phyloP scores from a whole-genome alignment of 2,888 invertebrate species.

The Microplitis manilae region DNA sequence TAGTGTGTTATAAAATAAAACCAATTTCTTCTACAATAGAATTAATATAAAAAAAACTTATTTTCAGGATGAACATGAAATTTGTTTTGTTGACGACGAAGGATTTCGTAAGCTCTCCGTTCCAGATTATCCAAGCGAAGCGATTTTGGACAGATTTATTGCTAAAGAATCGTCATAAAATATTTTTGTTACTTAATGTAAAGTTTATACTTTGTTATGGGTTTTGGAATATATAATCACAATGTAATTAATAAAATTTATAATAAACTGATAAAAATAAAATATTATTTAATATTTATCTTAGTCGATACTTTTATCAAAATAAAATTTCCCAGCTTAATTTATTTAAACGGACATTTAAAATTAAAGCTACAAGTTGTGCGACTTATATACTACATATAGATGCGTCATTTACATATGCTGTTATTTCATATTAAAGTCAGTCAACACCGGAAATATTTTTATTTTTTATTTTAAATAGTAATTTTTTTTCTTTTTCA shows the following conservation, averaged over 20 bases:
- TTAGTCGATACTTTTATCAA: too few relatives aligned
- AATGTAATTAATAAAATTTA: not conserved
- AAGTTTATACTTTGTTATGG: not conserved
- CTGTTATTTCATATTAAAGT: too few relatives aligned
- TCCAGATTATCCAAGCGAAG: conserved; percentile 87
- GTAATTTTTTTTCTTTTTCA: too few relatives aligned
- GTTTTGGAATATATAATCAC: not conserved
- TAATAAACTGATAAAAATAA: too few relatives aligned
- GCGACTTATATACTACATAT: too few relatives aligned
- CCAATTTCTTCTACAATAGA: not conserved
- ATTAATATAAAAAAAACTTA: conserved; percentile 28
- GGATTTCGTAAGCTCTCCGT: conserved; percentile 90
- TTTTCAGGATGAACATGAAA: conserved; percentile 92
- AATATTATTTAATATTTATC: too few relatives aligned
- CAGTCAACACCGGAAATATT: too few relatives aligned
- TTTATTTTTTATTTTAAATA: too few relatives aligned
- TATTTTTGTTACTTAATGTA: not conserved
- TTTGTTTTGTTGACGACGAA: conserved; percentile 98
- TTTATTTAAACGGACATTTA: too few relatives aligned
- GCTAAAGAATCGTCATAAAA: conserved; percentile 74
- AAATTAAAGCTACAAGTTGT: too few relatives aligned
- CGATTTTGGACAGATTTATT: conserved; percentile 84
- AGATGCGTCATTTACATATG: too few relatives aligned
- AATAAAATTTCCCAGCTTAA: too few relatives aligned
- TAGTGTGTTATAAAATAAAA: not conserved